These are phyloP conservation scores for Heptranchias perlo DNA, from an alignment of 2,113 vertebrate species.

Conservation along the genomic window DNA sequence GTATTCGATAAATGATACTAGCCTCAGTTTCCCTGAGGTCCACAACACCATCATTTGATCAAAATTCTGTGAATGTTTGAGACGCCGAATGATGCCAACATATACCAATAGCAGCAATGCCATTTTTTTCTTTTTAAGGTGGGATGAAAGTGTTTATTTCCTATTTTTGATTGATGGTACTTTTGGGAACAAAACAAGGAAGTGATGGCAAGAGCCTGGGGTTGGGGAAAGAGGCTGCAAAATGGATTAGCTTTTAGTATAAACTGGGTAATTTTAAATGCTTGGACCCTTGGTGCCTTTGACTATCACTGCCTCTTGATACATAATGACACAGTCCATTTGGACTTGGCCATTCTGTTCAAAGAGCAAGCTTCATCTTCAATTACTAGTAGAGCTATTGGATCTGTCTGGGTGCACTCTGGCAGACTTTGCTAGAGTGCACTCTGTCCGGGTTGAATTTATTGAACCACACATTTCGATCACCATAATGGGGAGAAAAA, in stretches of 20 bases:
- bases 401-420: slow-evolving; percentile 47
- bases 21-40: slow-evolving; percentile 80
- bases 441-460: slow-evolving; percentile 43
- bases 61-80: slow-evolving; percentile 70
- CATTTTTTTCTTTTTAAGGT: slow-evolving; percentile 67
- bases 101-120: slow-evolving; percentile 80
- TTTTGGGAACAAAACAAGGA: slow-evolving; percentile 66
- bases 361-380: slow-evolving; percentile 65
- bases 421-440: neutral
- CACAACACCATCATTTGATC: slow-evolving; percentile 79
- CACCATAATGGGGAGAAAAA: slow-evolving; percentile 59
- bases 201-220: slow-evolving; percentile 67
- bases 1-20: slow-evolving; percentile 65
- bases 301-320: slow-evolving; percentile 67
- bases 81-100: slow-evolving; percentile 75
- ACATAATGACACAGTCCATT: slow-evolving; percentile 58
- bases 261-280: slow-evolving; percentile 58
- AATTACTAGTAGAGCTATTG: slow-evolving; percentile 53
- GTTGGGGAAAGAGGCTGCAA: slow-evolving; percentile 52
- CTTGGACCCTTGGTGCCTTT: slow-evolving; percentile 69
- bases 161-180: slow-evolving; percentile 55
- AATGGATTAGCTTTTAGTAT: slow-evolving; percentile 58
- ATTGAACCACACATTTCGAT: slow-evolving; percentile 50
- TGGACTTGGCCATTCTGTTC: slow-evolving; percentile 61
- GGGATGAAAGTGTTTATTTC: slow-evolving; percentile 57